A percentile compares a stretch with the other conserved stretches of the same genome.
phyloP scores from a whole-genome alignment of 2,113 vertebrate species.

The Rynchops niger region DNA sequence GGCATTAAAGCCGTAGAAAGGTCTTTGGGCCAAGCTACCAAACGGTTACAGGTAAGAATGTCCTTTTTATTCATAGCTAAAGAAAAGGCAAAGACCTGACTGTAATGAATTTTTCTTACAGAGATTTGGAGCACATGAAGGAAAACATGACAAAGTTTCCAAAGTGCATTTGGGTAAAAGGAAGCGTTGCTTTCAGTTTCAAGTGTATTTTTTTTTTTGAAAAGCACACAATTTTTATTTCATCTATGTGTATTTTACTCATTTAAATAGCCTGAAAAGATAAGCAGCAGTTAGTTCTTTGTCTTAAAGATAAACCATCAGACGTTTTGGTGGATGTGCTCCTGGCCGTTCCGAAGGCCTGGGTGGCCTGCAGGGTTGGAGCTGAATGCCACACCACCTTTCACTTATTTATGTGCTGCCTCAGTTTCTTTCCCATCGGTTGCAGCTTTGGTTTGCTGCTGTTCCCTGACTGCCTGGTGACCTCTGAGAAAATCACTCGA shows the following conservation, averaged over 20 bases:
- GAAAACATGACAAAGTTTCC: not conserved
- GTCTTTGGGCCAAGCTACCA: constrained; percentile 89
- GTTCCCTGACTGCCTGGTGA: not conserved
- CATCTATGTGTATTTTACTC: not conserved
- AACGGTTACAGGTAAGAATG: constrained; percentile 85
- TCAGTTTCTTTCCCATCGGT: not conserved
- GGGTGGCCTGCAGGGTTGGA: not conserved
- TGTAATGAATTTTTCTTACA: not conserved
- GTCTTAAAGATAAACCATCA: not conserved
- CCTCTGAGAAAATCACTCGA: not conserved
- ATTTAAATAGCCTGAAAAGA: not conserved
- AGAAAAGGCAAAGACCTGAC: not conserved
- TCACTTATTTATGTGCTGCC: not conserved
- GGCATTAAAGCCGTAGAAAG: constrained; percentile 92
- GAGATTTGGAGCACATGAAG: not conserved
- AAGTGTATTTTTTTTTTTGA: not conserved
- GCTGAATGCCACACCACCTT: not conserved
- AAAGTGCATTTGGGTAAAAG: not conserved
- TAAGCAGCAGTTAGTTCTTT: not conserved
- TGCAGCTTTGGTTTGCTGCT: not conserved
- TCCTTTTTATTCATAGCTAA: not conserved
- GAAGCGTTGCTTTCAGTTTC: not conserved
- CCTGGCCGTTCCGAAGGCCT: not conserved
- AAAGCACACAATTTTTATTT: not conserved
- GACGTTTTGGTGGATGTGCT: not conserved